A percentile compares a stretch with the other conserved stretches of the same genome.
These are phyloP conservation scores for Cheilosia pagana DNA, from an alignment of 2,888 invertebrate genomes.

Conservation along the genomic window DNA sequence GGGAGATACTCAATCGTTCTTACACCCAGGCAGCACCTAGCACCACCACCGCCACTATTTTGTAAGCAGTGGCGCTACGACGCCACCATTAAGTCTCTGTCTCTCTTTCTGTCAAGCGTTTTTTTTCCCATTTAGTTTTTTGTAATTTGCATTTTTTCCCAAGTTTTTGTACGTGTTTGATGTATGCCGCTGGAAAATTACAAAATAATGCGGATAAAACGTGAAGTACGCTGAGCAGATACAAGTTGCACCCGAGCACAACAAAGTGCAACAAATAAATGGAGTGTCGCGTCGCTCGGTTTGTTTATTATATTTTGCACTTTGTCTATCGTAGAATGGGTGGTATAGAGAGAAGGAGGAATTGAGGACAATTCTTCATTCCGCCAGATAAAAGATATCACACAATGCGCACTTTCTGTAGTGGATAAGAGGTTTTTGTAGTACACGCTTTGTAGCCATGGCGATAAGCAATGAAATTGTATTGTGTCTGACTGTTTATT, in stretches of 20 bases:
- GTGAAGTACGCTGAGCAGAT: constrained; percentile 49
- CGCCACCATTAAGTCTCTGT: constrained; percentile 14
- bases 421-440: constrained; percentile 50
- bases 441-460: constrained; percentile 2
- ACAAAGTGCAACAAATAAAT: constrained; percentile 59
- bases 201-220: constrained; percentile 73
- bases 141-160: constrained; percentile 71
- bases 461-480: constrained; percentile 15
- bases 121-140: constrained; percentile 62
- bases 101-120: constrained; percentile 54
- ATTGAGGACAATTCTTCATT: constrained; percentile 68
- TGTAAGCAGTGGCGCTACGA: constrained; percentile 29
- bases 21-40: constrained; percentile 59
- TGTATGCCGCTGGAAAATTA: constrained; percentile 73
- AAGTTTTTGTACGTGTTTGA: constrained; percentile 71
- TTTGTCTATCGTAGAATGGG: background rate
- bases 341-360: constrained; percentile 21
- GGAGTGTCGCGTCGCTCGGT: constrained; percentile 36
- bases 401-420: constrained; percentile 67
- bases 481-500: background rate
- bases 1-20: constrained; percentile 68
- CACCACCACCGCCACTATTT: constrained; percentile 34
- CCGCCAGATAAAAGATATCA: constrained; percentile 66
- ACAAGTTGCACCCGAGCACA: constrained; percentile 21
- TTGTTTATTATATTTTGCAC: constrained; percentile 44